Base-by-base conservation (phyloP, 2,113 vertebrate genomes). In the Semnornis frantzii region DNA sequence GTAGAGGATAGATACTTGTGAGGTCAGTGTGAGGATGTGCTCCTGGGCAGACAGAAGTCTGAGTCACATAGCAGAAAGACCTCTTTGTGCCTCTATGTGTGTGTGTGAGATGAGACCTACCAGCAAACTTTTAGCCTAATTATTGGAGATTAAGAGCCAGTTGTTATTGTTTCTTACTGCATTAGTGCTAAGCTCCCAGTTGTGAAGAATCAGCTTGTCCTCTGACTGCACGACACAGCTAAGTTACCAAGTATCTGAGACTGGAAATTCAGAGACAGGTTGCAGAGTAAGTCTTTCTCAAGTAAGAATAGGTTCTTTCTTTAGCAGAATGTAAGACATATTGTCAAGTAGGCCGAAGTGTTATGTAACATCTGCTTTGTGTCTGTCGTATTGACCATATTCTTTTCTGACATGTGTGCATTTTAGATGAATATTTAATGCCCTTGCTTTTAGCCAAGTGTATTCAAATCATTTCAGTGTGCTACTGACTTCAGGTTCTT, bases 361-460 rank as follows among this genome's bases (percentile, higher is more conserved):
- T 92, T 93, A 54, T 5, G 9, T 71, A 92, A 92, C 28, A n/a
- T 48, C 24, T 0, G 0, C 60, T 92, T 82, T 1, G 73, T 91
- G 93, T 85, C 75, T 82, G 39, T 82, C 89, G 5, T 70, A 52
- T 64, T 91, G 31, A 28, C 7, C 5, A 1, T 77, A 23, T 9
- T 66, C 46, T 71, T 82, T 77, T 6, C 19, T 80, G 68, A 44
- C 21, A 76, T 71, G 48, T 71, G 48, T 87, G 34, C 44, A 24
- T 73, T 94, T 87, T 74, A 80, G 52, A 76, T 92, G 18, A 89
- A 93, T 89, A 64, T 87, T 93, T 89, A 85, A 94, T 89, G 52
- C 1, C 16, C 12, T 70, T 34, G 25, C 85, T 91, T 87, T 95
- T 89, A 94, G 92, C 72, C 77, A 82, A 66, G 33, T 62, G 5